Evolutionary conservation across 2,888 invertebrate genomes (phyloP), one percentile per base, ranked within the genome.

Genomic region (Melieria omissa): DNA sequence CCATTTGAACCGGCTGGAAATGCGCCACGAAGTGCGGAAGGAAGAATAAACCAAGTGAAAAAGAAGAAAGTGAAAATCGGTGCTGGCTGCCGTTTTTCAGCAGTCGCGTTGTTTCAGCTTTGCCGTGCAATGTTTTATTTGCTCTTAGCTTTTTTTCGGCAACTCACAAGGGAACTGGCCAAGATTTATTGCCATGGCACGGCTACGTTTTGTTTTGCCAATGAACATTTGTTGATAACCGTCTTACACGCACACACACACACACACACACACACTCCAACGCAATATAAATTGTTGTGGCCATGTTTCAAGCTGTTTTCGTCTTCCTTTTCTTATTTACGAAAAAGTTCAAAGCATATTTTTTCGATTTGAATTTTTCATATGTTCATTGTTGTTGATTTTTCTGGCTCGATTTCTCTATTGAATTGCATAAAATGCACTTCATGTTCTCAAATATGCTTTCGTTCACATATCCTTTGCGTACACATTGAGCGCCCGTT

Each of bases 331-430:
- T 46, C 64, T 65, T 68, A 71, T 70, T 73, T 73, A 64, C 67
- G 54, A 10, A 49, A 71, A 67, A 71, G 71, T 70, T 73, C 68
- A 71, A 73, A 73, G 73, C 67, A 71, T 71, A 67, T 70, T 12
- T 65, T 45, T 14, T 65, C 46, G 47, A 41, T 60, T 47, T 46
- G 49, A 67, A 60, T 57, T 47, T 60, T 67, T 67, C 46, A 16
- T 60, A n/a, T 47, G n/a, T 6, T 47, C 46, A 8, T 41, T 29
- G 42, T 42, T 60, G 12, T 47, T 10, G 4, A 14, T 29, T n/a
- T 29, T 29, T 29, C 29, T 29, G 29, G 29, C 29, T 29, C 29
- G 29, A 29, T 2, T 29, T 29, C 29, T 29, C 29, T 29, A 29
- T 29, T 29, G 29, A 29, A 29, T 29, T 29, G 29, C 29, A 29